A percentile compares a stretch with the other conserved stretches of the same genome.
phyloP scores from a whole-genome alignment of 92 coral and sea anemone genomes.

The Pocillopora meandrina region DNA sequence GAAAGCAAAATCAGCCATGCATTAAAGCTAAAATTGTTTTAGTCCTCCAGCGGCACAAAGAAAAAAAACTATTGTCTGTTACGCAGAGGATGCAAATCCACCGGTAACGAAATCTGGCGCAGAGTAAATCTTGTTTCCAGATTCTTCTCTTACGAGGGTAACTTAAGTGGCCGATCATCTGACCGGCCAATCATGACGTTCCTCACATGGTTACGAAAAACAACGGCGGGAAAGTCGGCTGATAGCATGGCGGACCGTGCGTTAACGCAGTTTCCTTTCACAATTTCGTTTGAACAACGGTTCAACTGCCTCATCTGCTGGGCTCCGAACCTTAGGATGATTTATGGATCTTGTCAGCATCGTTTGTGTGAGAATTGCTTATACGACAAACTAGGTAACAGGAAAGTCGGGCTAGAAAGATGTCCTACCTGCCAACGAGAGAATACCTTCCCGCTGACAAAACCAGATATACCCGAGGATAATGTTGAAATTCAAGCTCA shows the following conservation, averaged over 20 bases:
- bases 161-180: neutral
- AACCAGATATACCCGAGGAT: conserved; percentile 97
- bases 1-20: no score
- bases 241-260: conserved; percentile 38
- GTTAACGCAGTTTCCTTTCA: neutral
- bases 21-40: no score
- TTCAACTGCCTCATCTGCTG: conserved; percentile 91
- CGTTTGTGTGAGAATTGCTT: conserved; percentile 88
- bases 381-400: conserved; percentile 68
- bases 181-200: conserved; percentile 33
- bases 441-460: conserved; percentile 69
- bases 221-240: conserved; percentile 68
- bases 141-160: neutral
- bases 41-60: no score
- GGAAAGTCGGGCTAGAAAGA: conserved; percentile 77
- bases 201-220: conserved; percentile 25
- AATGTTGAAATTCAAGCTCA: conserved; percentile 78
- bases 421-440: conserved; percentile 94
- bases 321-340: conserved; percentile 86
- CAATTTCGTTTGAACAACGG: conserved; percentile 69
- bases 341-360: conserved; percentile 97
- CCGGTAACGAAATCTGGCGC: no score
- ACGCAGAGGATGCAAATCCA: no score
- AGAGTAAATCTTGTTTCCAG: no score
- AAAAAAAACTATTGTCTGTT: no score